Evolutionary conservation across 2,797 vertebrate genomes (phyloP), one percentile per base, ranked within the genome.

Genomic region (Pseudocheirus occidentalis): DNA sequence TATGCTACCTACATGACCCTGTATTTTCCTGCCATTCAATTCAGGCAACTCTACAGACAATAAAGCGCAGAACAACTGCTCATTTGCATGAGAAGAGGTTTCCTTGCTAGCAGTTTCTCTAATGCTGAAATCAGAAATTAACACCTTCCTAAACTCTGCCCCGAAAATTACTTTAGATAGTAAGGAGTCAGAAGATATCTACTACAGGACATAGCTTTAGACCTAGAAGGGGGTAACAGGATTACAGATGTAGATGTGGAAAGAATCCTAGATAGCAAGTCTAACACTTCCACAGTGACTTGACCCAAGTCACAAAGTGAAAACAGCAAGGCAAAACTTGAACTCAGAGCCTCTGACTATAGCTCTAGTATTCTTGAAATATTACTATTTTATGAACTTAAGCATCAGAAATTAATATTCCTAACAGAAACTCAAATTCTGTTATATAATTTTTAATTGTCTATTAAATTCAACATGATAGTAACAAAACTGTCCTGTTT

Each of bases 281-380:
- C 34, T 34, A n/a, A 66, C 13, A 66, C 34, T 66, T 9, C 18
- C 91, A 90, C 55, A 94, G 40, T 91, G 54, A 92, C 29, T 46
- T 55, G 54, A 94, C 27, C 24, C 58, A n/a, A 52, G 0, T 46
- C 91, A 91, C 66, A 90, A 0, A 62, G 21, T 40, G 93, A 81
- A 81, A 93, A 91, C 2, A 1, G 55, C 18, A 29, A 91, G 16
- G n/a, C 73, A 40, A 81, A 11, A 29, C 87, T 0, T 92, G 90
- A 96, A 93, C 56, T 57, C 92, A 89, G 57, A 28, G 81, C 55
- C n/a, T 91, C 53, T 13, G 91, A 34, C 24, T 62, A 18, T 57
- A n/a, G 27, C 18, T 81, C 53, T 56, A 62, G 40, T 54, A 1
- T 62, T 62, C 59, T 62, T 14, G 12, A 62, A 62, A 34, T 62